phyloP scores from a whole-genome alignment of 2,888 invertebrate species.

The Parasteatoda lunata region DNA sequence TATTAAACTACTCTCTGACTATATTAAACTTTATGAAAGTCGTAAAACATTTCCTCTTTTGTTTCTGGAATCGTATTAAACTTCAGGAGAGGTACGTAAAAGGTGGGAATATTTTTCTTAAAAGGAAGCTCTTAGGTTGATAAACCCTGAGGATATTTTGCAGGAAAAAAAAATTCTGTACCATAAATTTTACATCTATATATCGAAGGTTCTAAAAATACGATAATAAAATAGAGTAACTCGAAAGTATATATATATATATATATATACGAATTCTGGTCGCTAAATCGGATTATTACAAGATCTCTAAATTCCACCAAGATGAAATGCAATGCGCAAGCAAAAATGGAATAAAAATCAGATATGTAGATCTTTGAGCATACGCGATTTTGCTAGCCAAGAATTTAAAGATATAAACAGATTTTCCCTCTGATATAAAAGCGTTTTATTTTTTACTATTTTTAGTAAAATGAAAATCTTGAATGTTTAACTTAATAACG shows the following conservation, averaged over 20 bases:
- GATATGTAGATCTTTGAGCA: neutral
- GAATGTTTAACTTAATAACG: no score
- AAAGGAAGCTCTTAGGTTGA: conserved; percentile 5
- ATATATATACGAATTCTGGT: no score
- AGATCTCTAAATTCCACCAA: no score
- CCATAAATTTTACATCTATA: conserved; percentile 2
- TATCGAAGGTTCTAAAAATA: neutral
- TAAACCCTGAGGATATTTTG: neutral
- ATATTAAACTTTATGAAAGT: neutral
- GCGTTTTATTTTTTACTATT: no score
- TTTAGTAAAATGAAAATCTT: no score
- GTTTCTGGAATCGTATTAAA: neutral
- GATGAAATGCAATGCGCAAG: neutral
- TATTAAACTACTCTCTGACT: no score
- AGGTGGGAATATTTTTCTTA: neutral
- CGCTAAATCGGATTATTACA: no score
- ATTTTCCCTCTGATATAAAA: no score
- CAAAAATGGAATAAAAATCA: neutral
- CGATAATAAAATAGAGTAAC: neutral
- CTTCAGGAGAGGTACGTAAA: neutral
- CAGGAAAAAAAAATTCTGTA: neutral
- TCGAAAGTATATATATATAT: no score
- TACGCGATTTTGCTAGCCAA: no score
- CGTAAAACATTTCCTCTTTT: neutral
- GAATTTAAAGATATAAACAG: no score